A percentile compares a stretch with the other conserved stretches of the same genome.
Evolutionary conservation across 2,113 vertebrate genomes (phyloP).

Genomic region (Tachysurus fulvidraco): DNA sequence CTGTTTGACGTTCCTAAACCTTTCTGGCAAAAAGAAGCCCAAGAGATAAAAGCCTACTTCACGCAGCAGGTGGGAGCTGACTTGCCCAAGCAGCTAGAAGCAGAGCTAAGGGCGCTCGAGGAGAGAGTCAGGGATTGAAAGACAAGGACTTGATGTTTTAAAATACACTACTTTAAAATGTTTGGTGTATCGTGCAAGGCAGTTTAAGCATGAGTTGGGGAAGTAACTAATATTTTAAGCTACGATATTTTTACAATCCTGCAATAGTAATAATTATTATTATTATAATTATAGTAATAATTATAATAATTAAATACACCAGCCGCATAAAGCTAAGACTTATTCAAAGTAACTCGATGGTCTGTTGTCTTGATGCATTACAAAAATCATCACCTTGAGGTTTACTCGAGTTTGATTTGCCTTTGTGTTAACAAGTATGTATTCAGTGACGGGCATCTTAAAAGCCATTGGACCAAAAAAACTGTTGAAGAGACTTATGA

Average conservation of each 20-base stretch:
- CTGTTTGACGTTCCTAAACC: slow-evolving; percentile 75
- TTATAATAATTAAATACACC: neutral
- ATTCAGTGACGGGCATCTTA: neutral
- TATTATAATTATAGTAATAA: neutral
- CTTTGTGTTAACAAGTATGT: neutral
- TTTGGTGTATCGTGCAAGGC: neutral
- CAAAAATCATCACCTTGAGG: neutral
- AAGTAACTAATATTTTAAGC: neutral
- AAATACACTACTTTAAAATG: neutral
- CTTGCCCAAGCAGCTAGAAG: slow-evolving; percentile 79
- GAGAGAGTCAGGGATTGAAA: slow-evolving; percentile 73
- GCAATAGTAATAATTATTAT: neutral
- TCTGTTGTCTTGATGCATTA: neutral
- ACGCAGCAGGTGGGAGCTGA: slow-evolving; percentile 84
- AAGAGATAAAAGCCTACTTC: slow-evolving; percentile 82
- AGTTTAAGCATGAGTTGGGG: neutral
- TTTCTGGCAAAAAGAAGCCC: slow-evolving; percentile 79
- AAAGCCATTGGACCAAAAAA: slow-evolving; percentile 10
- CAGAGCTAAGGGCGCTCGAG: slow-evolving; percentile 81
- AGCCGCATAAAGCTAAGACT: neutral
- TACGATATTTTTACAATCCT: neutral
- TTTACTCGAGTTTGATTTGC: neutral
- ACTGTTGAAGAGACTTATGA: neutral
- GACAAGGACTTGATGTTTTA: neutral
- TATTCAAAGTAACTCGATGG: neutral